Conservation (phyloP, 2,888 invertebrate genomes). For the Villa cingulata region DNA sequence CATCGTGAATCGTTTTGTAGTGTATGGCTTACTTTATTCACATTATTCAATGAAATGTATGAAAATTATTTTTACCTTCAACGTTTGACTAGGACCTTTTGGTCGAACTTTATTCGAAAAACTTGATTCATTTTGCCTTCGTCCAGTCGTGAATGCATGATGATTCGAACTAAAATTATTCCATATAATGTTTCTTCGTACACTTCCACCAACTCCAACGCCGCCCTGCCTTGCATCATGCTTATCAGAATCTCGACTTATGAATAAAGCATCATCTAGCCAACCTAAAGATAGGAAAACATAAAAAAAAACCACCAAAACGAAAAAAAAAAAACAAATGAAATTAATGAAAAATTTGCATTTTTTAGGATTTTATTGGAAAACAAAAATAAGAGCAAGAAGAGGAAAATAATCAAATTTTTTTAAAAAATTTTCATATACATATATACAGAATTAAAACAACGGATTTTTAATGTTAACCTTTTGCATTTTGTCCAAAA, state of each 20-base stretch:
- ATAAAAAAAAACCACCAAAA: neutral
- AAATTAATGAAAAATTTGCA: no score
- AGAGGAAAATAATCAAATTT: neutral
- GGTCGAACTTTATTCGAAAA: slow-evolving; percentile 44
- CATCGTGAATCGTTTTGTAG: neutral
- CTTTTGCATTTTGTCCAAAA: no score
- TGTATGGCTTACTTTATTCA: neutral
- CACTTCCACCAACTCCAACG: slow-evolving; percentile 29
- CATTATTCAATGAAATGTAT: neutral
- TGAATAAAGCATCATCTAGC: slow-evolving; percentile 40
- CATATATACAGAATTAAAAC: no score
- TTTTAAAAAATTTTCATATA: no score
- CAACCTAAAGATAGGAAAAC: slow-evolving; percentile 35
- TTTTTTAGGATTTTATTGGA: no score
- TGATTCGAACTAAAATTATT: slow-evolving; percentile 51
- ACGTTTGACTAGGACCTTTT: slow-evolving; percentile 52
- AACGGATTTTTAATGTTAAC: no score
- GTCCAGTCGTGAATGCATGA: slow-evolving; percentile 57
- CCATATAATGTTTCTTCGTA: slow-evolving; percentile 36
- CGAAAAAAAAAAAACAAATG: no score
- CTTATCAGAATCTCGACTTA: slow-evolving; percentile 30
- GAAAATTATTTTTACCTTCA: slow-evolving; percentile 42
- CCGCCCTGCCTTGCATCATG: no score
- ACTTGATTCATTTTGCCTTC: slow-evolving; percentile 43
- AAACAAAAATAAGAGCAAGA: no score